Conservation (phyloP, 2,113 vertebrate species). For the Saccopteryx bilineata region DNA sequence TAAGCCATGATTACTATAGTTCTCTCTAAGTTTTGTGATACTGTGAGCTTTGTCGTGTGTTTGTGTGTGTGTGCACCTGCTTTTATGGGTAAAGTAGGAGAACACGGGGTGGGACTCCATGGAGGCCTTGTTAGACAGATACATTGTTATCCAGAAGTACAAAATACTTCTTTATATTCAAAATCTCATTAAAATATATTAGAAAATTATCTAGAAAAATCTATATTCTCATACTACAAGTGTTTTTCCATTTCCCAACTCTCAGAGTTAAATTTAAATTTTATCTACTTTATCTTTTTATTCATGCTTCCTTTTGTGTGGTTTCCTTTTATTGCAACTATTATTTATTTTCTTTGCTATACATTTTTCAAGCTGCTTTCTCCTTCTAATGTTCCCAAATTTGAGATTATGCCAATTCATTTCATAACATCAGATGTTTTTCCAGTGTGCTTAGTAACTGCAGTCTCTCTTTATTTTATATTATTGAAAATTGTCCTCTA, state of each 20-base stretch:
- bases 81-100: background rate
- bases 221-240: background rate
- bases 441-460: constrained; percentile 28
- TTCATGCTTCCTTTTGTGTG: background rate
- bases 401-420: constrained; percentile 22
- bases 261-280: constrained; percentile 26
- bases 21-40: background rate
- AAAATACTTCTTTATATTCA: background rate
- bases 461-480: constrained; percentile 48
- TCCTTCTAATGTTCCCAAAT: background rate
- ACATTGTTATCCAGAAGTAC: background rate
- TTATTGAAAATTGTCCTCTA: constrained; percentile 62
- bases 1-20: background rate
- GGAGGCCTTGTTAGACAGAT: background rate
- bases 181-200: background rate
- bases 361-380: background rate
- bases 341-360: constrained; percentile 32
- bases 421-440: background rate
- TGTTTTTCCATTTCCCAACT: constrained; percentile 50
- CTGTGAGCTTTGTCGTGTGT: background rate
- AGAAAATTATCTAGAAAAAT: background rate
- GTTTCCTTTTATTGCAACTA: background rate
- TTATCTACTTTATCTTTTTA: constrained; percentile 16
- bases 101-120: background rate
- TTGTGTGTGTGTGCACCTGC: background rate